phyloP scores from a whole-genome alignment of 2,113 vertebrate genomes.

The Pangasianodon gigas region DNA sequence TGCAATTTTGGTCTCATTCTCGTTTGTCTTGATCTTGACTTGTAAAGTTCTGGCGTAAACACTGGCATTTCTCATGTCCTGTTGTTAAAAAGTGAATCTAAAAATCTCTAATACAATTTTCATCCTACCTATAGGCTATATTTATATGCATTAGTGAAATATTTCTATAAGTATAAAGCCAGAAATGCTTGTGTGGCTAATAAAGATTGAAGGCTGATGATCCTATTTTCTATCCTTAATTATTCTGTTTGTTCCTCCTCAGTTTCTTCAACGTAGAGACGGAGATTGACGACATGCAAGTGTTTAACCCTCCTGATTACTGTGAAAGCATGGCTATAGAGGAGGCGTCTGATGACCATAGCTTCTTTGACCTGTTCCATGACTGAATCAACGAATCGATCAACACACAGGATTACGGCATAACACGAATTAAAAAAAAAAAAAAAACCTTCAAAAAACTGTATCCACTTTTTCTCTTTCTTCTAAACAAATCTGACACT shows the following conservation, averaged over 20 bases:
- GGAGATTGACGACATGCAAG: constrained; percentile 43
- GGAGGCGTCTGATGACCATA: constrained; percentile 41
- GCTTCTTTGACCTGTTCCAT: constrained; percentile 57
- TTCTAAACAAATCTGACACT: constrained; percentile 9
- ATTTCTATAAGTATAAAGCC: background rate
- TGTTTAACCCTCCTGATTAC: constrained; percentile 48
- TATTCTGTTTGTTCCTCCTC: background rate
- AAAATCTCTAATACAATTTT: no score
- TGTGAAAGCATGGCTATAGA: constrained; percentile 41
- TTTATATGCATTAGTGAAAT: background rate
- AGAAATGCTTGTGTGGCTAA: background rate
- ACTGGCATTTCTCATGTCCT: no score
- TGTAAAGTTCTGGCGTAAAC: no score
- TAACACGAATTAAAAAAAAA: background rate
- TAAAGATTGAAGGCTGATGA: background rate
- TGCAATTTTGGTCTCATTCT: no score
- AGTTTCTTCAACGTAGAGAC: constrained; percentile 52
- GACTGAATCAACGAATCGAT: constrained; percentile 41
- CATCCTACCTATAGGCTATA: background rate
- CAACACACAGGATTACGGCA: constrained; percentile 13
- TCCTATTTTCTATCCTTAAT: background rate
- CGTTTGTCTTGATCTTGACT: no score
- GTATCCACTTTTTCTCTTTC: constrained; percentile 37
- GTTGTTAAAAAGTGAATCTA: no score
- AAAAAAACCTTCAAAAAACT: constrained; percentile 26